Percentiles rank a stretch among this genome's conserved stretches.
phyloP scores from a whole-genome alignment of 2,888 invertebrate species.

The Tiliacea aurago region DNA sequence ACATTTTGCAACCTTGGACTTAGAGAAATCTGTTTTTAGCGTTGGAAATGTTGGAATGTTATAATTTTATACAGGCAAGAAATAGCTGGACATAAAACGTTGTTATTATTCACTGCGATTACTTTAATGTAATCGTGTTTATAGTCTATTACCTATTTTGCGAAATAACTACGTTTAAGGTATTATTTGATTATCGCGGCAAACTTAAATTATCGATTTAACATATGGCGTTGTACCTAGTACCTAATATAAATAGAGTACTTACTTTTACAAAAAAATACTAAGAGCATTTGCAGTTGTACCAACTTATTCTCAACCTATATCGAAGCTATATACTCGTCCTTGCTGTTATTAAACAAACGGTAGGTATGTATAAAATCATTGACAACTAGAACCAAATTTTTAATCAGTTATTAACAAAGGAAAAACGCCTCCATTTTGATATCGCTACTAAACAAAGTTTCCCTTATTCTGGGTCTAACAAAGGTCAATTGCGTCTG shows the following conservation, averaged over 20 bases:
- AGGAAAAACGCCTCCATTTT: neutral
- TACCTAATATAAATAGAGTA: slow-evolving; percentile 24
- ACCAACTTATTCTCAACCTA: no score
- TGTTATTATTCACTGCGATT: slow-evolving; percentile 24
- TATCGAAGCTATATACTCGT: slow-evolving; percentile 3
- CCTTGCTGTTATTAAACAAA: no score
- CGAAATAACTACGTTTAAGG: slow-evolving; percentile 34
- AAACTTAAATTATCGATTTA: slow-evolving; percentile 32
- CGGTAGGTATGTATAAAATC: neutral
- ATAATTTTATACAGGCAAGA: slow-evolving; percentile 32
- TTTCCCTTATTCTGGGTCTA: neutral
- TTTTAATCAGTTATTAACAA: neutral
- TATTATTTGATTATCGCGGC: slow-evolving; percentile 32
- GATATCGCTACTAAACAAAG: neutral
- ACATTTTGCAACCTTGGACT: slow-evolving; percentile 49
- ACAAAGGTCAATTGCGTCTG: slow-evolving; percentile 30
- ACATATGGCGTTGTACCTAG: neutral
- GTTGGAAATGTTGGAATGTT: slow-evolving; percentile 25
- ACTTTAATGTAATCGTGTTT: slow-evolving; percentile 36
- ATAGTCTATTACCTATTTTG: slow-evolving; percentile 25
- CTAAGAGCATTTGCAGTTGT: slow-evolving; percentile 17
- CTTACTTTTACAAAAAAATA: slow-evolving; percentile 13
- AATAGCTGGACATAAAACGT: slow-evolving; percentile 21
- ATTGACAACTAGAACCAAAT: neutral
- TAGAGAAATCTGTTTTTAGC: slow-evolving; percentile 28